Evolutionary conservation across 92 coral and sea anemone species (phyloP).

Genomic region (Porites rus): DNA sequence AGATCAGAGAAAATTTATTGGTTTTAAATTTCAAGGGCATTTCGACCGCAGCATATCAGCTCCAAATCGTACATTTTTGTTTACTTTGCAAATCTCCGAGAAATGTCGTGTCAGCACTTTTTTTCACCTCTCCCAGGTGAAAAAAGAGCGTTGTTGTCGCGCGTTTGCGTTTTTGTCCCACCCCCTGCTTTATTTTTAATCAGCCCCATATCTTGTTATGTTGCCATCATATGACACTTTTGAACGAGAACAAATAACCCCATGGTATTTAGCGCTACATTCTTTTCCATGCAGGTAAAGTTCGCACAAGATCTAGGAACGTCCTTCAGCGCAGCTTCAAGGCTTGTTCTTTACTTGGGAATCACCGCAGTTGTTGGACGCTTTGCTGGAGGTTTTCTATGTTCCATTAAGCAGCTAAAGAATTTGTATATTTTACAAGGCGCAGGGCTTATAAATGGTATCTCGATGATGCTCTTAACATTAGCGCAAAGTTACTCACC

Average conservation of each 20-base stretch:
- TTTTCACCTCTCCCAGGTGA: too few species aligned
- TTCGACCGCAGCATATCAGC: too few species aligned
- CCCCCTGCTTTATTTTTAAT: too few species aligned
- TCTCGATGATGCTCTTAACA: conserved; percentile 18
- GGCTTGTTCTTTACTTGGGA: conserved; percentile 35
- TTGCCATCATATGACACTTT: background rate
- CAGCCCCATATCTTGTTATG: too few species aligned
- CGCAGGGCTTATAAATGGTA: background rate
- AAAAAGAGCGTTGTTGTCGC: too few species aligned
- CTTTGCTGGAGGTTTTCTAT: conserved; percentile 25
- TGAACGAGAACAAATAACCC: background rate
- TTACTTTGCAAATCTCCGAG: too few species aligned
- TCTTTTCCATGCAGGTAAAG: conserved; percentile 14
- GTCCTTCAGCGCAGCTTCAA: conserved; percentile 17
- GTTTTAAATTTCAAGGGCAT: too few species aligned
- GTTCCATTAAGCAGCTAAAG: conserved; percentile 17
- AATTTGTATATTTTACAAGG: conserved; percentile 16
- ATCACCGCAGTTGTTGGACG: conserved; percentile 33
- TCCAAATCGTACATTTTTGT: too few species aligned
- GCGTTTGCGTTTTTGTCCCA: too few species aligned
- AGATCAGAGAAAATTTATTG: too few species aligned
- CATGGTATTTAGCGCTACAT: background rate
- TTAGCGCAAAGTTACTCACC: conserved; percentile 26
- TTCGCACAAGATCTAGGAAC: conserved; percentile 6
- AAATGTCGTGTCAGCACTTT: too few species aligned